These are phyloP conservation scores for Nyctibius bracteatus DNA, from an alignment of 2,113 vertebrate species.

Conservation along the genomic window DNA sequence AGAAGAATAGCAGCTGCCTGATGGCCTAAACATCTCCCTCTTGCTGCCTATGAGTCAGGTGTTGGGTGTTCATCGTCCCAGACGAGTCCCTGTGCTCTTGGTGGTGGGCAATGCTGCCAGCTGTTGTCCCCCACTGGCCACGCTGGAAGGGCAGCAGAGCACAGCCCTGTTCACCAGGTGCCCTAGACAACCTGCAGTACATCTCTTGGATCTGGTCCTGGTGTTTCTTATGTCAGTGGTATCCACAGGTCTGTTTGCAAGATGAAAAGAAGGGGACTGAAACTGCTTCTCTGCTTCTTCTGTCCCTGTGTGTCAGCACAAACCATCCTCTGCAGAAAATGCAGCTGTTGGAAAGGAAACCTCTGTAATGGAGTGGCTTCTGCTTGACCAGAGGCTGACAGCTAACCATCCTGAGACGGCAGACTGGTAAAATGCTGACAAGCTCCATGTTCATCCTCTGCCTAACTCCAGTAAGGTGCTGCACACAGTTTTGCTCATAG, in stretches of 20 bases:
- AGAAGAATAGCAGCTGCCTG: not conserved
- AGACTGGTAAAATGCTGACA: not conserved
- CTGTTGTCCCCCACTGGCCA: not conserved
- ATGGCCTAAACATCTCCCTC: not conserved
- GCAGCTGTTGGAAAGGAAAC: not conserved
- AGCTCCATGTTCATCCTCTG: not conserved
- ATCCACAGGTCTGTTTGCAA: not conserved
- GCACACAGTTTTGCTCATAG: not conserved
- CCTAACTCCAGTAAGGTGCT: not conserved
- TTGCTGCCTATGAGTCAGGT: fast-evolving
- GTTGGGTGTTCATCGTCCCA: not conserved
- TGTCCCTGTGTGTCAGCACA: not conserved
- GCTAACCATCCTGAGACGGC: not conserved
- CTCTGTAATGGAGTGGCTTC: not conserved
- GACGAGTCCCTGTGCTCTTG: not conserved
- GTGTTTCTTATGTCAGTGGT: not conserved
- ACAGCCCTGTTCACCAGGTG: not conserved
- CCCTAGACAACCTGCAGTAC: not conserved
- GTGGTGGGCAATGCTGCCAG: not conserved
- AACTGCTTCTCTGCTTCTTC: not conserved
- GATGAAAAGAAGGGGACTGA: not conserved
- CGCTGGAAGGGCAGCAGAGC: not conserved
- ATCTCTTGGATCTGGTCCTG: not conserved
- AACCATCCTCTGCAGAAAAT: not conserved
- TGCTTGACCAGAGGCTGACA: not conserved